These are phyloP conservation scores for Corythoichthys intestinalis DNA, from an alignment of 2,113 vertebrate genomes.

Conservation along the genomic window DNA sequence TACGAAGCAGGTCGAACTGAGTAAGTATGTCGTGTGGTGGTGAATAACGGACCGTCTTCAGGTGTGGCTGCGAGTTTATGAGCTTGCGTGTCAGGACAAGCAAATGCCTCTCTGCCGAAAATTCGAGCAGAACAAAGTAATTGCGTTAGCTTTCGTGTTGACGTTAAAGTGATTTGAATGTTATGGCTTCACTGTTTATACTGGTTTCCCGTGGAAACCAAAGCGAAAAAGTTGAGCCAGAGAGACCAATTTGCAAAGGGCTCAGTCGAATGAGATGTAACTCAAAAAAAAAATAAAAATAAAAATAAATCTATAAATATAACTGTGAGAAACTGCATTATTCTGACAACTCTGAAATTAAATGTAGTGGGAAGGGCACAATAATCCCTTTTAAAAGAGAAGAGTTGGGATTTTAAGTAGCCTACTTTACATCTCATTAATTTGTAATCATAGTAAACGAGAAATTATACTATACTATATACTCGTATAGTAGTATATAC, in stretches of 20 bases:
- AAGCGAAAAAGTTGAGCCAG: background rate
- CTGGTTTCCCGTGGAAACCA: background rate
- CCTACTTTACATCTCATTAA: too few species aligned
- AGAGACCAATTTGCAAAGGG: background rate
- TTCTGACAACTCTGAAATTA: too few species aligned
- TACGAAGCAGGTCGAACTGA: background rate
- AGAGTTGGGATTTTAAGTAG: too few species aligned
- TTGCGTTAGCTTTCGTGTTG: background rate
- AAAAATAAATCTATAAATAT: too few species aligned
- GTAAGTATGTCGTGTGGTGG: background rate
- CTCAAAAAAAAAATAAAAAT: background rate
- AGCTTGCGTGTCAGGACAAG: background rate
- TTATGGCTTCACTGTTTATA: background rate
- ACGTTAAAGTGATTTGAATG: background rate
- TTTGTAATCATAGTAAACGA: too few species aligned
- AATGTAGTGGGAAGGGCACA: too few species aligned
- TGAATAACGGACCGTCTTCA: slow-evolving; percentile 7
- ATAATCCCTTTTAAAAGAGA: too few species aligned
- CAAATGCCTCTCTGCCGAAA: background rate
- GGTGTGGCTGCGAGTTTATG: slow-evolving; percentile 30
- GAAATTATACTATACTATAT: too few species aligned
- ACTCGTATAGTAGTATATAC: too few species aligned
- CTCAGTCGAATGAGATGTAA: background rate
- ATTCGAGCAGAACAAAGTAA: background rate
- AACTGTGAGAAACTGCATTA: too few species aligned